Evolutionary conservation across 2,888 invertebrate species (phyloP).

Genomic region (Sarcophaga rosellei): DNA sequence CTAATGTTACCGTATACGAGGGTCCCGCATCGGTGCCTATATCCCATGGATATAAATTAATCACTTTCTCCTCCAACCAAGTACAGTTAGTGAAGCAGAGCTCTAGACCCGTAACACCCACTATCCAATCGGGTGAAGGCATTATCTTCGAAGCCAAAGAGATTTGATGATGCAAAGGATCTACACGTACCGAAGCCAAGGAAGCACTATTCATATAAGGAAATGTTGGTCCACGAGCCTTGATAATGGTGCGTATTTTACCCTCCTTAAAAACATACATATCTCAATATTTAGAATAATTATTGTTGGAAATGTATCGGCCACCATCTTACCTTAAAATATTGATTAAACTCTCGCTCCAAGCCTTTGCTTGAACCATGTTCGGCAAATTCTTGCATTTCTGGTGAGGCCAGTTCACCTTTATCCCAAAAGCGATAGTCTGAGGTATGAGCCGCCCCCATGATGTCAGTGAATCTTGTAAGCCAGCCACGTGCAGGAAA

Average conservation of each 20-base stretch:
- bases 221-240: slow-evolving; percentile 94
- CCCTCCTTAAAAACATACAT: slow-evolving; percentile 86
- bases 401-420: slow-evolving; percentile 92
- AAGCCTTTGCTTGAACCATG: slow-evolving; percentile 94
- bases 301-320: too few relatives aligned
- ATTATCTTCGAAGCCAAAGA: slow-evolving; percentile 97
- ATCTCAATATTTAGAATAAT: too few relatives aligned
- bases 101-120: slow-evolving; percentile 95
- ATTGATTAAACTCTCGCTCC: slow-evolving; percentile 93
- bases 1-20: slow-evolving; percentile 85
- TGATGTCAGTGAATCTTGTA: slow-evolving; percentile 97
- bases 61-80: slow-evolving; percentile 90
- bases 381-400: slow-evolving; percentile 95
- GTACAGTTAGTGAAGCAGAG: slow-evolving; percentile 95
- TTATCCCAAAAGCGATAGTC: slow-evolving; percentile 96
- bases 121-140: slow-evolving; percentile 99
- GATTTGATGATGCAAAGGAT: slow-evolving; percentile 94
- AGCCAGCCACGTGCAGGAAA: slow-evolving; percentile 93
- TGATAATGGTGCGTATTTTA: slow-evolving; percentile 94
- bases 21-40: slow-evolving; percentile 97
- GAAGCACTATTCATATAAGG: slow-evolving; percentile 92
- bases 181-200: slow-evolving; percentile 93
- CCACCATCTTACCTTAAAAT: slow-evolving; percentile 82
- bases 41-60: slow-evolving; percentile 97
- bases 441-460: slow-evolving; percentile 94